Base-by-base conservation (phyloP, 64 coral and sea anemone genomes). In the Cladopsammia gracilis region DNA sequence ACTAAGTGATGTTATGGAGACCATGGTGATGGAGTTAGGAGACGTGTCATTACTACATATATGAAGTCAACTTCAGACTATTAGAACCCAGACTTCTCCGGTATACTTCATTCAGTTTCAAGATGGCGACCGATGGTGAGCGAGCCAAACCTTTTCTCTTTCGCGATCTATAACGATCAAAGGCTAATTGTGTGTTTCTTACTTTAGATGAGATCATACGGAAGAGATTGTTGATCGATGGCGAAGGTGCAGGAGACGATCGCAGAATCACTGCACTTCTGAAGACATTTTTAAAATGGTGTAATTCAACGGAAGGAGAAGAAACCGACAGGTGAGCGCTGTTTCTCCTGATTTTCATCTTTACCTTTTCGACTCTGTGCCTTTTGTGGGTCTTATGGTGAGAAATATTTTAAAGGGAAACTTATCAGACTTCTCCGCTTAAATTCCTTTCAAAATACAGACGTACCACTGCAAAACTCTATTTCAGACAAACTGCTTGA, bases 221-320 rank as follows among this genome's bases (percentile, higher is more conserved):
- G 4, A 99, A 94, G 72, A 56, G 98, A 19, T 73, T 99, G 34
- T 58, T 99, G 58, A 99, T 99, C 64, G 98, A 99, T 69, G 98
- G 98, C 19, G 98, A 96, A 79, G 98, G 98, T 57, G 95, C 87
- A 11, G 98, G 98, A 4, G 98, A 99, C 73, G 94, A 95, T 73
- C 91, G 98, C 0, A 86, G 94, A 79, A 96, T 99, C 47, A 96
- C 95, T 46, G 93, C 98, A 9, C 62, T 99, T 47, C 61, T 99
- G 15, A 99, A 88, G 86, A 96, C 98, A 13, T 96, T 99, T 85
- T 22, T 99, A 49, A 99, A 94, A 77, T 99, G 98, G 98, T 96
- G 92, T 19, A 96, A 99, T 58, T 77, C 90, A 18, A 75, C 64
- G 15, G 48, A 71, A 46, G 52, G 57, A 25, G 98, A 99, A 81